Evolutionary conservation across 92 coral and sea anemone genomes (phyloP).

Genomic region (Zoanthus sansibaricus): DNA sequence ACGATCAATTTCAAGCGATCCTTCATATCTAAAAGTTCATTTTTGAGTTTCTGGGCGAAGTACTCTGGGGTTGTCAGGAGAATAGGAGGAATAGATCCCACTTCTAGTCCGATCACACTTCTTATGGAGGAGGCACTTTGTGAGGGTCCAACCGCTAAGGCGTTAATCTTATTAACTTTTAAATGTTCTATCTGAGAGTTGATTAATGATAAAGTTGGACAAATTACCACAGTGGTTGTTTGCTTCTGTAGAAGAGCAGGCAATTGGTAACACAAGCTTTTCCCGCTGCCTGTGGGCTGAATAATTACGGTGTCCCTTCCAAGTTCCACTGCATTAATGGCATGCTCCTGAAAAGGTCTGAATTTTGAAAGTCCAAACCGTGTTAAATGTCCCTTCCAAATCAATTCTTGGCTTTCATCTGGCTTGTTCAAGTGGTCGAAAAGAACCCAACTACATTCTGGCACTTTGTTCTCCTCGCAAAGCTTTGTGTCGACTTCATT

Average conservation of each 20-base stretch:
- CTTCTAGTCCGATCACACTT: neutral
- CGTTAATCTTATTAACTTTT: slow-evolving; percentile 19
- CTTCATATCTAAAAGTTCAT: neutral
- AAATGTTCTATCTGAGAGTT: slow-evolving; percentile 10
- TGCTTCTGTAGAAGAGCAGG: slow-evolving; percentile 14
- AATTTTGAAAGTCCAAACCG: slow-evolving; percentile 22
- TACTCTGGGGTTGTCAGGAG: slow-evolving; percentile 18
- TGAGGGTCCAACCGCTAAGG: slow-evolving; percentile 13
- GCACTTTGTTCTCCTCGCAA: neutral
- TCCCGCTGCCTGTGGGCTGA: slow-evolving; percentile 54
- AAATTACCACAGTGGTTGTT: slow-evolving; percentile 1
- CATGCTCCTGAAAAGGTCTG: neutral
- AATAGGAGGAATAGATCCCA: slow-evolving; percentile 18
- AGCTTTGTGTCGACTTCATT: neutral
- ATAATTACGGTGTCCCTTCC: slow-evolving; percentile 38
- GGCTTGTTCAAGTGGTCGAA: neutral
- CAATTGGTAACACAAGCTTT: slow-evolving; percentile 39
- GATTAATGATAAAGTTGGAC: slow-evolving; percentile 40
- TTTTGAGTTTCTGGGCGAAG: slow-evolving; percentile 8
- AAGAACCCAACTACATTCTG: neutral
- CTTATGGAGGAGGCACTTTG: slow-evolving; percentile 1
- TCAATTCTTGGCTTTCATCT: neutral
- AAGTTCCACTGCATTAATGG: slow-evolving; percentile 38
- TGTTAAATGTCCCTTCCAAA: slow-evolving; percentile 56
- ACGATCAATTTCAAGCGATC: slow-evolving; percentile 34